Conservation (phyloP, 1,140 invertebrate genomes). For the Dryas iulia region DNA sequence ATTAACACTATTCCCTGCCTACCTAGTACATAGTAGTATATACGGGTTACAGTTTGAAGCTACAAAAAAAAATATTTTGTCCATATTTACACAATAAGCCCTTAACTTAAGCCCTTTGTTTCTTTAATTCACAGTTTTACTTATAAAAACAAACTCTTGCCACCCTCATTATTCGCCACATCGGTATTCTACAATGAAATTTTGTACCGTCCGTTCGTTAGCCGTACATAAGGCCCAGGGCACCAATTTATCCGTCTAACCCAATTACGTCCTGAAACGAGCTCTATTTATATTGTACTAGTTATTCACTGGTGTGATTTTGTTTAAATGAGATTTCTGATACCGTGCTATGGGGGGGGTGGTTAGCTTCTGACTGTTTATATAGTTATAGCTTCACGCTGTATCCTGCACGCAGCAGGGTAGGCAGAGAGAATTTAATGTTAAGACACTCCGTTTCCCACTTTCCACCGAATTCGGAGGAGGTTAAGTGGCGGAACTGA, state of each 20-base stretch:
- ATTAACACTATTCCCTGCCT: too few relatives aligned
- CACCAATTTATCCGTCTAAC: constrained; percentile 50
- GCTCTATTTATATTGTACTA: constrained; percentile 50
- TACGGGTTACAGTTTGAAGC: too few relatives aligned
- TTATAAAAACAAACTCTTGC: neutral
- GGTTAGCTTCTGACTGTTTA: too few relatives aligned
- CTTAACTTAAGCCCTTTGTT: neutral
- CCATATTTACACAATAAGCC: too few relatives aligned
- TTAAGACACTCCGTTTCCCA: too few relatives aligned
- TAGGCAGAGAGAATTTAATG: too few relatives aligned
- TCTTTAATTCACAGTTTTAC: neutral
- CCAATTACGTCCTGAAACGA: constrained; percentile 47
- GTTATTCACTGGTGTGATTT: constrained; percentile 31
- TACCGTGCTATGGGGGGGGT: neutral
- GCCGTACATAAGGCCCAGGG: constrained; percentile 40
- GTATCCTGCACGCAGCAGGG: too few relatives aligned
- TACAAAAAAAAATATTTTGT: too few relatives aligned
- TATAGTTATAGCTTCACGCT: too few relatives aligned
- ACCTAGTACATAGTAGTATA: too few relatives aligned
- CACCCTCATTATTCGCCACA: neutral
- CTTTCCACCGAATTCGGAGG: too few relatives aligned
- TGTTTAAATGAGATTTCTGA: constrained; percentile 9
- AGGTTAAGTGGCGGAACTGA: too few relatives aligned
- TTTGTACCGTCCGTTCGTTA: constrained; percentile 40
- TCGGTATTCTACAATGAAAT: constrained; percentile 7